Evolutionary conservation across 2,797 vertebrate genomes (phyloP).

Genomic region (Leptoclinus maculatus): DNA sequence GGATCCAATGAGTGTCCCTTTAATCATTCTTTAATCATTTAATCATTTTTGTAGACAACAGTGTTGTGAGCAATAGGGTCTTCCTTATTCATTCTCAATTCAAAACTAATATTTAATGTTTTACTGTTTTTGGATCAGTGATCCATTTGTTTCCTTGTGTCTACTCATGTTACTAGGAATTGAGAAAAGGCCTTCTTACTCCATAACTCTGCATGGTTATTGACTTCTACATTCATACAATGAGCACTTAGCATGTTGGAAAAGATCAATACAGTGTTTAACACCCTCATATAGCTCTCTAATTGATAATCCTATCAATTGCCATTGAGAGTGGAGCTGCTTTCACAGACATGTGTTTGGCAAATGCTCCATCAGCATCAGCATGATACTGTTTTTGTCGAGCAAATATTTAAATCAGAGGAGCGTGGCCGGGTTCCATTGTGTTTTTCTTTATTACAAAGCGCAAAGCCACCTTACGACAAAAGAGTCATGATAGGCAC

Average conservation of each 20-base stretch:
- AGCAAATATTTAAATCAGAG: background rate
- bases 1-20: background rate
- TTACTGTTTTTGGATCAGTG: background rate
- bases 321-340: background rate
- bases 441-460: background rate
- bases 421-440: background rate
- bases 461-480: background rate
- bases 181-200: background rate
- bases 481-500: background rate
- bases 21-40: background rate
- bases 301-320: slow-evolving; percentile 26
- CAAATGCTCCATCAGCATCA: background rate
- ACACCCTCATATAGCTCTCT: slow-evolving; percentile 23
- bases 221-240: slow-evolving; percentile 16
- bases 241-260: slow-evolving; percentile 12
- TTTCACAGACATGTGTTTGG: slow-evolving; percentile 5
- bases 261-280: slow-evolving; percentile 43
- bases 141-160: background rate
- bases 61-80: background rate
- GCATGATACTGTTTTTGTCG: background rate
- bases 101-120: background rate
- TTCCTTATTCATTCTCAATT: background rate
- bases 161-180: background rate
- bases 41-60: background rate
- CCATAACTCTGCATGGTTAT: slow-evolving; percentile 11